A percentile compares a stretch with the other conserved stretches of the same genome.
Evolutionary conservation across 2,888 invertebrate genomes (phyloP).

Genomic region (Tenthredo scrophulariae): DNA sequence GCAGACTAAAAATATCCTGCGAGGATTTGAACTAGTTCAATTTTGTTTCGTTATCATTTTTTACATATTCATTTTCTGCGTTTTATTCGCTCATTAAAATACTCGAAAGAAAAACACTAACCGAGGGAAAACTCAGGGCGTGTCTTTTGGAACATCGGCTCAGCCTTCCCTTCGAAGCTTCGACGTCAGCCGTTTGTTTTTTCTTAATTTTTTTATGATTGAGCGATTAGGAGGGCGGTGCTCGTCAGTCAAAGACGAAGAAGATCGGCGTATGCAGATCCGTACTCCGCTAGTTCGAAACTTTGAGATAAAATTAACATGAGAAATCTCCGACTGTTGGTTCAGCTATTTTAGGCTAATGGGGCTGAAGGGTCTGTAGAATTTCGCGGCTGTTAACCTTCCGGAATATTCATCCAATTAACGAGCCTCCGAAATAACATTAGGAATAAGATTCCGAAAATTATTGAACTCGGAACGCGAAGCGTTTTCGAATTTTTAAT

Average conservation of each 20-base stretch:
- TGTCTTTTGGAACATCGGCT: conserved; percentile 69
- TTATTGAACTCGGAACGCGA: not conserved
- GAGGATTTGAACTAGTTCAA: not conserved
- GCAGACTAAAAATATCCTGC: conserved; percentile 8
- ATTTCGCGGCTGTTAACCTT: not conserved
- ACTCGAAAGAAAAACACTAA: conserved; percentile 44
- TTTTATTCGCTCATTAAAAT: conserved; percentile 49
- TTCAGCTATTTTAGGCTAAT: conserved; percentile 28
- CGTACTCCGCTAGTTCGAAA: conserved; percentile 14
- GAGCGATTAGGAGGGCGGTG: conserved; percentile 73
- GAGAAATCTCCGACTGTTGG: conserved; percentile 50
- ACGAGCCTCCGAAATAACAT: not conserved
- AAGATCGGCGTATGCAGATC: conserved; percentile 66
- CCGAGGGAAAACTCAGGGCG: conserved; percentile 72
- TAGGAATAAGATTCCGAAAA: not conserved
- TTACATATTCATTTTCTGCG: conserved; percentile 15
- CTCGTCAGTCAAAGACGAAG: conserved; percentile 69
- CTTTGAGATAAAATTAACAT: conserved; percentile 48
- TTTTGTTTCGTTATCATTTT: not conserved
- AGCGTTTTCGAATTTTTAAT: not conserved
- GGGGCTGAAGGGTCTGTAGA: not conserved
- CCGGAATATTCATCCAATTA: not conserved
- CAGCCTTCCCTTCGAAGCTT: conserved; percentile 65
- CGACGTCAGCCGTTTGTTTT: conserved; percentile 60
- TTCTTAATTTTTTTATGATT: conserved; percentile 72